Evolutionary conservation across 2,797 vertebrate genomes (phyloP), one percentile per base, ranked within the genome.

Genomic region (Amphiprion clarkii): DNA sequence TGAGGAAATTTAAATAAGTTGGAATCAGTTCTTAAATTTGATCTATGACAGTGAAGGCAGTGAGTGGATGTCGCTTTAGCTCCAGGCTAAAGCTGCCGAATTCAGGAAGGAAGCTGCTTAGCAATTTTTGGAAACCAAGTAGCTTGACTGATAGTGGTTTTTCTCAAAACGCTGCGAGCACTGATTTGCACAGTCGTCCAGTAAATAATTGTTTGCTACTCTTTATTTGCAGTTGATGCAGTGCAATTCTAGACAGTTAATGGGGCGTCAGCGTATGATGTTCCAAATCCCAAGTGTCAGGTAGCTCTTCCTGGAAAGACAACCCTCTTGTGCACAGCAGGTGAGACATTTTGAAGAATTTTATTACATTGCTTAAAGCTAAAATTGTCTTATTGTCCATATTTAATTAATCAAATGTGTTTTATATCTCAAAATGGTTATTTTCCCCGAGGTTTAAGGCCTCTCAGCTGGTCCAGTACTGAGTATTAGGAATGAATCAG

Each of bases 21-120:
- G 56, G 67, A 83, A 83, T 88, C 42, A 44, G 17, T 46, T 62
- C 58, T 64, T 58, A 79, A 77, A 89, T 82, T 70, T 81, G 70
- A 91, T 87, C 62, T 70, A 73, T 71, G 69, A 78, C 70, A 63
- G 62, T 53, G 44, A 75, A 79, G 44, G 56, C 78, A 80, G 56
- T 11, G 46, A 79, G 56, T 3, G 51, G 79, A 46, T 27, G 42
- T 52, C 72, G 49, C 59, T 29, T 69, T 79, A 51, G 78, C 82
- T 82, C 2, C 21, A 73, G 79, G 85, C 70, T 39, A 57, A 66
- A 66, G 78, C 71, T 55, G 3, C 63, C 67, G 52, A 21, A 78
- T 62, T 65, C 19, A 81, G 66, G 74, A 64, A 54, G 42, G 67
- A 81, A 74, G 75, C 73, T 3, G 39, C 76, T 73, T 48, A 67